Evolutionary conservation across 2,113 vertebrate species (phyloP).

Genomic region (Theristicus caerulescens): DNA sequence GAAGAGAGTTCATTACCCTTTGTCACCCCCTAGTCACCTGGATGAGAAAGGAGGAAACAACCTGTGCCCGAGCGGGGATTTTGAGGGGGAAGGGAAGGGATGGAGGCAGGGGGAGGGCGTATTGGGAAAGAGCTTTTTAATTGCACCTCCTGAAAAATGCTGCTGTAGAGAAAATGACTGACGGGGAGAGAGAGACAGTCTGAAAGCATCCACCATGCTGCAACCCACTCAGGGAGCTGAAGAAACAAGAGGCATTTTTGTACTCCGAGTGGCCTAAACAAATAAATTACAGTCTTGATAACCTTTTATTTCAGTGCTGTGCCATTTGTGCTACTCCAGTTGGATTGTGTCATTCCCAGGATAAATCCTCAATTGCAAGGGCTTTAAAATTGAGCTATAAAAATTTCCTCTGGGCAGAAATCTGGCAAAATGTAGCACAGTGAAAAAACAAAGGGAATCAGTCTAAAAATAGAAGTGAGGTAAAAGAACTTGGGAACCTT

Average conservation of each 20-base stretch:
- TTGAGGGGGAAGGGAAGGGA: not conserved
- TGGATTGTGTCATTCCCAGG: conserved; percentile 50
- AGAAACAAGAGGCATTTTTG: conserved; percentile 51
- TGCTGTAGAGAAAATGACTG: conserved; percentile 45
- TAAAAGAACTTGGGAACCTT: conserved; percentile 27
- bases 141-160: not conserved
- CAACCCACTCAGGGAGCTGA: not conserved
- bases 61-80: not conserved
- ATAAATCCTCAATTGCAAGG: conserved; percentile 67
- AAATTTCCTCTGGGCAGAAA: conserved; percentile 68
- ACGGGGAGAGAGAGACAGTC: not conserved
- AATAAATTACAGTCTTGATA: conserved; percentile 67
- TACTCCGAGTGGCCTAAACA: conserved; percentile 64
- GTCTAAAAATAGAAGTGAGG: conserved; percentile 50
- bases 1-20: conserved; percentile 46
- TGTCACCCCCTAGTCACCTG: not conserved
- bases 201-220: not conserved
- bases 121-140: not conserved
- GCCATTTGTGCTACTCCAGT: conserved; percentile 49
- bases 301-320: conserved; percentile 57
- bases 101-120: not conserved
- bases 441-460: not conserved
- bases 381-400: conserved; percentile 66
- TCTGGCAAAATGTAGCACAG: conserved; percentile 54
- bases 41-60: conserved; percentile 18